Percentiles rank a stretch among this genome's conserved stretches.
phyloP scores from a whole-genome alignment of 2,888 invertebrate genomes.

The Thelaira solivaga region DNA sequence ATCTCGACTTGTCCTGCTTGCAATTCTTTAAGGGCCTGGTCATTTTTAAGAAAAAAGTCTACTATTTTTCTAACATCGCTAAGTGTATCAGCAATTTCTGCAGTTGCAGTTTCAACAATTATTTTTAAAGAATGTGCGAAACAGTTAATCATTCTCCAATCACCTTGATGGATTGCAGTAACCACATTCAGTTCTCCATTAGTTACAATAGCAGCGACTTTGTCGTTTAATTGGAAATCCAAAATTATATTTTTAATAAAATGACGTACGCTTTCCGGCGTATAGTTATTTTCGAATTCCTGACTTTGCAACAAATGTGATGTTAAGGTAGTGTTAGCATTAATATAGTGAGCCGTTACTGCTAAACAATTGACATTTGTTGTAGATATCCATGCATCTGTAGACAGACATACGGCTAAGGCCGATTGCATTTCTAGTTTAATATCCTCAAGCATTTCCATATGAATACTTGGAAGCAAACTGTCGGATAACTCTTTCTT shows the following conservation, averaged over 20 bases:
- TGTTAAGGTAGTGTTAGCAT: neutral
- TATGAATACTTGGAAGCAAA: neutral
- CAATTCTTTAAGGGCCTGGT: neutral
- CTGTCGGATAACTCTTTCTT: neutral
- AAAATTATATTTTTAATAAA: neutral
- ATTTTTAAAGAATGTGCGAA: neutral
- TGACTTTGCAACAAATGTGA: constrained; percentile 36
- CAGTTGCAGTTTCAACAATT: neutral
- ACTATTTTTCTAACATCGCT: neutral
- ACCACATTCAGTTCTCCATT: constrained; percentile 33
- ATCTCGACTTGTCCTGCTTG: neutral
- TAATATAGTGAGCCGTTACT: constrained; percentile 50
- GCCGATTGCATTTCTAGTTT: neutral
- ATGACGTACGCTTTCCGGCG: neutral
- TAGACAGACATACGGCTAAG: neutral
- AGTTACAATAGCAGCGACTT: constrained; percentile 40
- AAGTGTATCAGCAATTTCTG: neutral
- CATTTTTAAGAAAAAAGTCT: neutral
- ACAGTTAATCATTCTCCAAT: neutral
- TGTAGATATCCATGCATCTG: constrained; percentile 15
- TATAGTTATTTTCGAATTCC: constrained; percentile 9
- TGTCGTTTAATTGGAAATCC: constrained; percentile 14
- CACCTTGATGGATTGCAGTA: neutral
- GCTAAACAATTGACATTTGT: constrained; percentile 20
- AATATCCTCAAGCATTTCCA: neutral